These are phyloP conservation scores for Gambusia holbrooki DNA, from an alignment of 2,113 vertebrate genomes.

Conservation along the genomic window DNA sequence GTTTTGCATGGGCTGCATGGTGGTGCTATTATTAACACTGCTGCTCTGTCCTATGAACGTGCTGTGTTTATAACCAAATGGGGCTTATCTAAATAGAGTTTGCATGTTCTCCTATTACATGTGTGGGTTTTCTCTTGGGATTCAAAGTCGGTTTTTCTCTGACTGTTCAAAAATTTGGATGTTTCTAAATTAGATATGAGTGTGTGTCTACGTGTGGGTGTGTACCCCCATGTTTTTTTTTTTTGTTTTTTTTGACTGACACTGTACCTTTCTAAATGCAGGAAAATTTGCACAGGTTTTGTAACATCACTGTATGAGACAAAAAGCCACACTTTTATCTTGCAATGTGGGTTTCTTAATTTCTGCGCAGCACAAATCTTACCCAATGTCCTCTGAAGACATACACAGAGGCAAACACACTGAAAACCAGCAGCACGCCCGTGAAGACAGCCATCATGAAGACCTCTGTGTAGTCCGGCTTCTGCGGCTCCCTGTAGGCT, in stretches of 20 bases:
- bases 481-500: neutral
- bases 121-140: too few species aligned
- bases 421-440: constrained; percentile 69
- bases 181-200: neutral
- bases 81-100: too few species aligned
- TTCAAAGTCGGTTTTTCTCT: neutral
- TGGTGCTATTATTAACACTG: too few species aligned
- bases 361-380: constrained; percentile 20
- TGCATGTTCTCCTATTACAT: too few species aligned
- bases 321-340: neutral
- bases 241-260: neutral
- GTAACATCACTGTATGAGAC: neutral
- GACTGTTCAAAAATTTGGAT: neutral
- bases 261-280: neutral
- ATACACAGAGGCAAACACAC: constrained; percentile 62
- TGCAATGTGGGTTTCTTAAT: constrained; percentile 19
- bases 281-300: neutral
- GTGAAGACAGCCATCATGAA: constrained; percentile 20
- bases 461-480: neutral
- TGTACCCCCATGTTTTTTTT: neutral
- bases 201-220: neutral
- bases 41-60: too few species aligned
- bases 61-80: too few species aligned
- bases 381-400: constrained; percentile 73
- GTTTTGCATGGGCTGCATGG: too few species aligned